Evolutionary conservation across 2,888 invertebrate genomes (phyloP), one percentile per base, ranked within the genome.

Genomic region (Stenoptilia bipunctidactyla): DNA sequence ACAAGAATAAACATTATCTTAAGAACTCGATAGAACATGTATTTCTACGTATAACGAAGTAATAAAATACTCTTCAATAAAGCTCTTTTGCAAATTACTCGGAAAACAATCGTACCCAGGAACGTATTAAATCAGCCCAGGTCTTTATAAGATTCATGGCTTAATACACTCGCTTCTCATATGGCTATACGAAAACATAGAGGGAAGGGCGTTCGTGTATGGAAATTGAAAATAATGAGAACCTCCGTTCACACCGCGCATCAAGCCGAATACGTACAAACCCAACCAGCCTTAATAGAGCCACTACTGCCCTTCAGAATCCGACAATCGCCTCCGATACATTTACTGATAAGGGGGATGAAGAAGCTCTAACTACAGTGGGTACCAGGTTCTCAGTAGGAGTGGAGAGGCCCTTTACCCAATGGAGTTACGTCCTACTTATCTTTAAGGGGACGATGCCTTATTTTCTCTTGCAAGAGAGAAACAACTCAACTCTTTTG

Each of bases 191-290:
- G 67, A 71, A 71, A 70, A 70, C 61, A 66, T 59, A 74, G 67
- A 63, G 45, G 46, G 62, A 64, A 71, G 74, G 68, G 69, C 63
- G 75, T 66, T 72, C 70, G 73, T 73, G 76, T 77, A 77, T 77
- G 79, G 77, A 82, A 82, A 83, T 83, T 80, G 80, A 80, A 82
- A 83, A 82, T 83, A 82, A 82, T 77, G 82, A 82, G 77, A 66
- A 64, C 69, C 69, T 64, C 66, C 69, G 75, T 77, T 79, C 79
- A 70, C 73, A 73, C 70, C 67, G 70, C 70, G 74, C 75, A 66
- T 68, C 72, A 70, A 68, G 71, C 73, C 69, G 70, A 66, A 71
- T 75, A 65, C 63, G 58, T 65, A 61, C 58, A 55, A 55, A 51
- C 52, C 25, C 62, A 55, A 61, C 80, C 79, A 76, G 58, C 60